Evolutionary conservation across 23 tunicate species (phyloP).

Genomic region (Styela clava): DNA sequence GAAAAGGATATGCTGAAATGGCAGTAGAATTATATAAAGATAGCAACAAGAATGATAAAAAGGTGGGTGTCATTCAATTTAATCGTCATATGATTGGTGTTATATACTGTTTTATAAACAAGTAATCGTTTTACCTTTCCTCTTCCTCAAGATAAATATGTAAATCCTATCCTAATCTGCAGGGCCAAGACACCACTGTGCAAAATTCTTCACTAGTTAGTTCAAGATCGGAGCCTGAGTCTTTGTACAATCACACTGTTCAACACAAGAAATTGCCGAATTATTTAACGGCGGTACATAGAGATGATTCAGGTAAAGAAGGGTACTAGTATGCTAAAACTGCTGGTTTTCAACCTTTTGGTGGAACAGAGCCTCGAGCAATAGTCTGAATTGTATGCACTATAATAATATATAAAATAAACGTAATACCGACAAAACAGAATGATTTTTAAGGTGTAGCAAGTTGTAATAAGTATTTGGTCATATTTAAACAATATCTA

Average conservation of each 20-base stretch:
- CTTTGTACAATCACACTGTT: constrained; percentile 4
- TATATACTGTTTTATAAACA: neutral
- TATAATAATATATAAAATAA: no score
- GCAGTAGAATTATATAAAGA: constrained; percentile 52
- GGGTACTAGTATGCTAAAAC: no score
- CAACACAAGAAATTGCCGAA: neutral
- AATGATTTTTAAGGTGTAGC: no score
- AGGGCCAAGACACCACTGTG: no score
- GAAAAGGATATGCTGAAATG: constrained; percentile 94
- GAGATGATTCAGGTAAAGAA: neutral
- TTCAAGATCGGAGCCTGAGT: constrained; percentile 2
- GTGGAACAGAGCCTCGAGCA: no score
- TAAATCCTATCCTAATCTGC: no score
- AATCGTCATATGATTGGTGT: neutral
- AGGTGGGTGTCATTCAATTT: neutral
- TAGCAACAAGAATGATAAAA: neutral
- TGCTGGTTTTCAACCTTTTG: no score
- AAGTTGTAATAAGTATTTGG: no score
- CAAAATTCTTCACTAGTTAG: neutral
- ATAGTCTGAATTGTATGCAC: no score
- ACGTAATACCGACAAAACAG: no score
- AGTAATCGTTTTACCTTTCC: neutral
- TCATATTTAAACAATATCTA: no score
- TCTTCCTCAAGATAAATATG: neutral
- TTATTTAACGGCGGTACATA: neutral